Evolutionary conservation across 2,888 invertebrate species (phyloP), one percentile per base, ranked within the genome.

Genomic region (Alentia gelatinosa): DNA sequence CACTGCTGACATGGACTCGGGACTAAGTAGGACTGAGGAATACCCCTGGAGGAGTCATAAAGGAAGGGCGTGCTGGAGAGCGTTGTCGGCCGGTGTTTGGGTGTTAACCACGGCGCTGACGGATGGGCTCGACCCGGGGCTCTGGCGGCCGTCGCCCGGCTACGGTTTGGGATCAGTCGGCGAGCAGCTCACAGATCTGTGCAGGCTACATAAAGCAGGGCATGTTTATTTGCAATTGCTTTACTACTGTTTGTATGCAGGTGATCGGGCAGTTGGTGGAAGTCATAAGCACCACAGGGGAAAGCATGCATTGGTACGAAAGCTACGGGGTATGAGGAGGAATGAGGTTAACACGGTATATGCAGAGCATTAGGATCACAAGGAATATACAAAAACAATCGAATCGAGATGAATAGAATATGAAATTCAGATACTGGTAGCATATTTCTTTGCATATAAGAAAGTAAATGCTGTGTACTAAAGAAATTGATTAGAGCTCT

Each of bases 1-100:
- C 74, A 74, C 74, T 33, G 33, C 74, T 74, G 74, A 74, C 74
- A 74, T 33, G 74, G 74, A 74, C n/a, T 74, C 74, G 74, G 74
- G 30, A 33, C 74, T 74, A 74, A 74, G 74, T 74, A 74, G 74
- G 74, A 74, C 33, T 74, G 74, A 74, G 74, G 33, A 74, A 74
- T 74, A 33, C 74, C 74, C 74, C 74, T 74, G 30, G 74, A 19
- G 74, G 74, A 33, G 30, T 33, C 33, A 33, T 33, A 74, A 74
- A 33, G 26, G 74, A 26, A 33, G 33, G 30, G 4, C 15, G 74
- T 15, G 5, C 30, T 12, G 74, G 33, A 26, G 74, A 74, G 74
- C 26, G 33, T 15, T 74, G 74, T 74, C 74, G 33, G 74, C 1
- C 26, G 74, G 74, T 33, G 74, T 74, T 74, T 74, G 30, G 74